These are phyloP conservation scores for Lasiurus cinereus DNA, from an alignment of 2,113 vertebrate species.

Conservation along the genomic window DNA sequence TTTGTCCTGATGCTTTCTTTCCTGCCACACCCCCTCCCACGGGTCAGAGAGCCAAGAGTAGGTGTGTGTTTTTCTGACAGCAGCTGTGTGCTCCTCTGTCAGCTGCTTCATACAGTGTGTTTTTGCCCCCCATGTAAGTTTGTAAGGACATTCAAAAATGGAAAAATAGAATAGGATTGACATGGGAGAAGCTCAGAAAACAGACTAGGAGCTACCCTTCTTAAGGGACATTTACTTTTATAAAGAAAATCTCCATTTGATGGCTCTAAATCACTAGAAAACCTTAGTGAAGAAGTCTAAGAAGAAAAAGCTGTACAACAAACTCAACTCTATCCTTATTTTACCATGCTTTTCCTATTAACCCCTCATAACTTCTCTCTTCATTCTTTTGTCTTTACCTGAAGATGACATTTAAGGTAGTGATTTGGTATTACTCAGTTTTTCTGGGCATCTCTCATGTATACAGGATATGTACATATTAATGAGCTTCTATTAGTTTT, in stretches of 20 bases:
- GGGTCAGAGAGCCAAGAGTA: neutral
- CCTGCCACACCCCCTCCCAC: no score
- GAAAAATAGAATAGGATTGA: neutral
- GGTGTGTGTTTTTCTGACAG: neutral
- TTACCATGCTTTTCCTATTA: neutral
- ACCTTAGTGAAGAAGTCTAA: no score
- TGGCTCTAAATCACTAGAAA: neutral
- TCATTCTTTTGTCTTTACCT: neutral
- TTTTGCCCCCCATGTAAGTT: neutral
- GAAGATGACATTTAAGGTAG: neutral
- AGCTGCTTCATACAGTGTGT: neutral
- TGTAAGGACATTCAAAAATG: neutral
- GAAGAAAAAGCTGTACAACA: neutral
- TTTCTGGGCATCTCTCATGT: neutral
- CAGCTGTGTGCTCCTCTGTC: neutral
- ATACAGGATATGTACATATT: neutral
- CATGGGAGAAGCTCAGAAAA: neutral
- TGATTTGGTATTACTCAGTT: neutral
- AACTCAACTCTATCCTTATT: neutral
- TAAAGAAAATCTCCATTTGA: no score
- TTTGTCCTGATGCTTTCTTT: neutral
- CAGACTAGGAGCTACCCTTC: neutral
- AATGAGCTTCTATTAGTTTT: neutral
- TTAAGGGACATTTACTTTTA: neutral
- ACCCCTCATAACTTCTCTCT: neutral